These are phyloP conservation scores for Psettodes erumei DNA, from an alignment of 2,113 vertebrate genomes.

Conservation along the genomic window DNA sequence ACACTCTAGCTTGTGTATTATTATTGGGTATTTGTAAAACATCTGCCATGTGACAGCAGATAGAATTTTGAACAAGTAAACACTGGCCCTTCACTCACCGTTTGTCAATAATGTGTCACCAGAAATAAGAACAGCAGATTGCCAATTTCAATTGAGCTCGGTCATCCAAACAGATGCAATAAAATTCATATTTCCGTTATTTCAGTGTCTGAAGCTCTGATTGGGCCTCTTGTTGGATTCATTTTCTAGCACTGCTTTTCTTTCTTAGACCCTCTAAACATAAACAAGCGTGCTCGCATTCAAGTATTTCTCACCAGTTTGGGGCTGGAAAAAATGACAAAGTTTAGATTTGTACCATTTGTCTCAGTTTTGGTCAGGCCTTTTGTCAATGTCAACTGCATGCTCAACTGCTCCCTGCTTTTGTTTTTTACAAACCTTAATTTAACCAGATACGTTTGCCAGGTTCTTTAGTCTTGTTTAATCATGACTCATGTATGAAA, in stretches of 20 bases:
- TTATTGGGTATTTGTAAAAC: slow-evolving; percentile 7
- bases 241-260: slow-evolving; percentile 28
- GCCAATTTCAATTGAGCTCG: slow-evolving; percentile 60
- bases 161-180: slow-evolving; percentile 49
- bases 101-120: slow-evolving; percentile 57
- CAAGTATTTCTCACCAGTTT: slow-evolving; percentile 10
- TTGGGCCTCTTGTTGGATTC: slow-evolving; percentile 15
- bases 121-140: slow-evolving; percentile 61
- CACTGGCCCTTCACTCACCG: slow-evolving; percentile 6
- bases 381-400: not conserved
- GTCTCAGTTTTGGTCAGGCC: not conserved
- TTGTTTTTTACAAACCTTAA: not conserved
- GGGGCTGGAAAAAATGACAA: not conserved
- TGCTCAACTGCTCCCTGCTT: not conserved
- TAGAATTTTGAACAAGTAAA: slow-evolving; percentile 39
- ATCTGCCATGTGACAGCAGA: slow-evolving; percentile 2
- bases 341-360: not conserved
- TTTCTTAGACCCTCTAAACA: slow-evolving; percentile 13
- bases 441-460: no score
- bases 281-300: not conserved
- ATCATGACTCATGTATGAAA: slow-evolving; percentile 12
- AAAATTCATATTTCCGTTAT: slow-evolving; percentile 43
- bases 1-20: not conserved
- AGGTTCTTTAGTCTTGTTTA: not conserved
- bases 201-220: slow-evolving; percentile 5